Percentiles rank a stretch among this genome's conserved stretches.
Evolutionary conservation across 2,797 vertebrate genomes (phyloP).

Genomic region (Gymnothorax reevesii): DNA sequence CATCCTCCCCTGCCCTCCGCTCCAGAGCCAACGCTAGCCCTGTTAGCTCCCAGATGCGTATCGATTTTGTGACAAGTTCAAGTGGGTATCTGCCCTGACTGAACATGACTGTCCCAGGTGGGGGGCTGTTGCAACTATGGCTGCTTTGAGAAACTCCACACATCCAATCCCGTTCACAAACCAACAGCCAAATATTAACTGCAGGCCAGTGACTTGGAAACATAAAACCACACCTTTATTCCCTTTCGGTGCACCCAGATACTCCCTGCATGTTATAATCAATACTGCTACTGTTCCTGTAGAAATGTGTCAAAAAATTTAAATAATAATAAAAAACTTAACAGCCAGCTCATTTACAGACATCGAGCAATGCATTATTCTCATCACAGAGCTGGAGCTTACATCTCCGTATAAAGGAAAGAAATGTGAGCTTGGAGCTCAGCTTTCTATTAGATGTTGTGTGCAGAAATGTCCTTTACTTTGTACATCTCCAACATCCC

Average conservation of each 20-base stretch:
- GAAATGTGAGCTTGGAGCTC: neutral
- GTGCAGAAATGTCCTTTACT: neutral
- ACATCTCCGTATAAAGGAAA: neutral
- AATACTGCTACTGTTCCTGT: slow-evolving; percentile 9
- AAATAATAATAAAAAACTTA: too few relatives aligned
- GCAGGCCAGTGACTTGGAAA: neutral
- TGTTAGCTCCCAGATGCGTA: slow-evolving; percentile 52
- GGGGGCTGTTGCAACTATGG: neutral
- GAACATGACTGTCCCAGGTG: slow-evolving; percentile 24
- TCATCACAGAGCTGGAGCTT: neutral
- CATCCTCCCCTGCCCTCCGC: neutral
- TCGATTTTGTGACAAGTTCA: slow-evolving; percentile 67
- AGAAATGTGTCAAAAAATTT: neutral
- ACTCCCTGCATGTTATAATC: slow-evolving; percentile 2
- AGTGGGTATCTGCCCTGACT: slow-evolving; percentile 47
- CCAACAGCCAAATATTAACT: neutral
- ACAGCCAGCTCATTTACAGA: neutral
- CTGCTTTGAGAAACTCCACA: neutral
- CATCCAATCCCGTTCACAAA: neutral
- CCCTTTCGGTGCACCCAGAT: neutral
- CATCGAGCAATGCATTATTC: neutral
- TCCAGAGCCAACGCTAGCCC: slow-evolving; percentile 31
- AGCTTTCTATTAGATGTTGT: neutral
- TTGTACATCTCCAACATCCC: neutral
- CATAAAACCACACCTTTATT: neutral